These are phyloP conservation scores for Taurulus bubalis DNA, from an alignment of 2,113 vertebrate species.

Conservation along the genomic window DNA sequence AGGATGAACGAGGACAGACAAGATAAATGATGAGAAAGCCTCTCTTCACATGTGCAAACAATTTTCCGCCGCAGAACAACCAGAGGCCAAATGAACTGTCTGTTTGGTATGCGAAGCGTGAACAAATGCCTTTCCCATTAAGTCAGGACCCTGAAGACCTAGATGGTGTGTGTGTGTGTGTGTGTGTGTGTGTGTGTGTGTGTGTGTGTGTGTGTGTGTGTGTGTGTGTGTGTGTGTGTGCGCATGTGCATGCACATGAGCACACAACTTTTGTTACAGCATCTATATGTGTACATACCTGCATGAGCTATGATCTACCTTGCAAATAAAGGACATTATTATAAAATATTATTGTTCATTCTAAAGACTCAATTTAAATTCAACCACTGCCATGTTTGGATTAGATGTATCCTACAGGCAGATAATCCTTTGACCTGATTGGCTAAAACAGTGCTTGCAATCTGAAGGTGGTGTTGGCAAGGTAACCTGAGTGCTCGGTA, in stretches of 20 bases:
- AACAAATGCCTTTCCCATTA: slow-evolving; percentile 71
- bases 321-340: slow-evolving; percentile 60
- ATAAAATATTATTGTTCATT: slow-evolving; percentile 43
- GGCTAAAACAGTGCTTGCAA: slow-evolving; percentile 40
- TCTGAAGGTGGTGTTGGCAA: slow-evolving; percentile 18
- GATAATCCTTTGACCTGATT: slow-evolving; percentile 55
- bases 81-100: slow-evolving; percentile 70
- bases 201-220: slow-evolving; percentile 32
- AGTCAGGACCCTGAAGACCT: slow-evolving; percentile 51
- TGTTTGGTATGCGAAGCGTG: slow-evolving; percentile 66
- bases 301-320: slow-evolving; percentile 41
- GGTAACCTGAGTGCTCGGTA: slow-evolving; percentile 12
- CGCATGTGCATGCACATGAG: not conserved
- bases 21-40: slow-evolving; percentile 62
- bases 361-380: slow-evolving; percentile 69
- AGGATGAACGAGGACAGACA: slow-evolving; percentile 57
- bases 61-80: slow-evolving; percentile 62
- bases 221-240: slow-evolving; percentile 32
- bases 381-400: slow-evolving; percentile 54
- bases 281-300: slow-evolving; percentile 29
- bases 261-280: slow-evolving; percentile 20
- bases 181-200: slow-evolving; percentile 22
- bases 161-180: slow-evolving; percentile 24
- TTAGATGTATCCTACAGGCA: slow-evolving; percentile 43
- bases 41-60: slow-evolving; percentile 75